phyloP scores from a whole-genome alignment of 2,113 vertebrate genomes.

The Pomatorhinus ruficollis region DNA sequence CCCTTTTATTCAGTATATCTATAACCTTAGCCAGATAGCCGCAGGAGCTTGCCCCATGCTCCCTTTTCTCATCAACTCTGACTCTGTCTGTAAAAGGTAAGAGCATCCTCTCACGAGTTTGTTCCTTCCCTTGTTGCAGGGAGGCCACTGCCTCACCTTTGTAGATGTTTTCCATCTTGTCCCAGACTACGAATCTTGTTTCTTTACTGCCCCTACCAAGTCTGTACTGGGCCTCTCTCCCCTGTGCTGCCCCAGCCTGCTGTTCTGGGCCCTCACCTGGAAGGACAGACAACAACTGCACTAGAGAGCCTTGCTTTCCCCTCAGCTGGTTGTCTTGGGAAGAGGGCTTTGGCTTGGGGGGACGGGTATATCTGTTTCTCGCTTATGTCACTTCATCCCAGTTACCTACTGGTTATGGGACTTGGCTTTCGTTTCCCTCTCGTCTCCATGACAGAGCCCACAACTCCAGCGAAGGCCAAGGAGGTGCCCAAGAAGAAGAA shows the following conservation, averaged over 20 bases:
- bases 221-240: neutral
- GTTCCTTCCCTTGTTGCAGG: neutral
- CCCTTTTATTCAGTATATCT: neutral
- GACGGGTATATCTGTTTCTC: constrained; percentile 54
- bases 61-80: neutral
- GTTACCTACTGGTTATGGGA: constrained; percentile 66
- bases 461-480: constrained; percentile 74
- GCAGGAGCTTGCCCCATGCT: neutral
- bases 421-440: constrained; percentile 46
- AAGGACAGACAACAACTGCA: neutral
- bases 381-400: constrained; percentile 61
- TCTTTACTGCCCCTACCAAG: neutral
- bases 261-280: neutral
- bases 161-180: neutral
- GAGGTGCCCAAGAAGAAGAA: constrained; percentile 78
- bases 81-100: constrained; percentile 16
- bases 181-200: neutral
- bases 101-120: neutral
- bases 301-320: neutral
- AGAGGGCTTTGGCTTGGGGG: constrained; percentile 56
- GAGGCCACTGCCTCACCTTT: constrained; percentile 34
- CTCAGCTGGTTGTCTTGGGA: constrained; percentile 33
- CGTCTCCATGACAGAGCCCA: constrained; percentile 72
- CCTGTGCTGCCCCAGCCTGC: neutral
- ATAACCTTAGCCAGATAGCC: neutral